Percentiles rank a stretch among this genome's conserved stretches.
These are phyloP conservation scores for Melanotaenia duboulayi DNA, from an alignment of 2,113 vertebrate species.

Conservation along the genomic window DNA sequence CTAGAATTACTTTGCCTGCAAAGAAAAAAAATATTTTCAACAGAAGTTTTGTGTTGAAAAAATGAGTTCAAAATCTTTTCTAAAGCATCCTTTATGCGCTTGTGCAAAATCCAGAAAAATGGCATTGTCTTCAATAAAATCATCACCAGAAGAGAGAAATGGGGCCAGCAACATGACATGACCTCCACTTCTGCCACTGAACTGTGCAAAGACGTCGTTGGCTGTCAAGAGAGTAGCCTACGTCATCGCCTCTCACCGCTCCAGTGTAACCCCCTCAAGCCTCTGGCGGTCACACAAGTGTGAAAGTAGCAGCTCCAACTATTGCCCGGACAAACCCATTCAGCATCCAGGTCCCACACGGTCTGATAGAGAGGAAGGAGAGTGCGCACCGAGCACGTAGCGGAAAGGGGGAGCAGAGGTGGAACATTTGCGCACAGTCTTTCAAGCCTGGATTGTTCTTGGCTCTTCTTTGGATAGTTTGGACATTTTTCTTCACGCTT, in stretches of 20 bases:
- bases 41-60: constrained; percentile 42
- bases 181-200: constrained; percentile 61
- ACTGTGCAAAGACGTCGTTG: constrained; percentile 74
- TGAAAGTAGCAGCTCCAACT: constrained; percentile 69
- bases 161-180: constrained; percentile 65
- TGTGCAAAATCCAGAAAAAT: constrained; percentile 23
- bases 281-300: constrained; percentile 72
- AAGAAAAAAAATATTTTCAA: constrained; percentile 27
- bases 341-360: constrained; percentile 55
- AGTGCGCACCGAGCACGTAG: constrained; percentile 22
- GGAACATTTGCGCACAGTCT: constrained; percentile 52
- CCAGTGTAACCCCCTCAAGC: constrained; percentile 63
- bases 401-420: constrained; percentile 24
- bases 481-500: not conserved
- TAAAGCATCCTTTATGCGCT: constrained; percentile 2
- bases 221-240: constrained; percentile 67
- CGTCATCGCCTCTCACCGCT: constrained; percentile 76
- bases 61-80: constrained; percentile 21
- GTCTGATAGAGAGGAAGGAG: constrained; percentile 46
- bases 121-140: constrained; percentile 46
- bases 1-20: constrained; percentile 51
- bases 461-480: constrained; percentile 34
- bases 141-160: constrained; percentile 35
- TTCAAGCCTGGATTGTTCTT: constrained; percentile 37
- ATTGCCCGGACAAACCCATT: constrained; percentile 52